phyloP scores from a whole-genome alignment of 2,113 vertebrate genomes.

The Ciconia boyciana region DNA sequence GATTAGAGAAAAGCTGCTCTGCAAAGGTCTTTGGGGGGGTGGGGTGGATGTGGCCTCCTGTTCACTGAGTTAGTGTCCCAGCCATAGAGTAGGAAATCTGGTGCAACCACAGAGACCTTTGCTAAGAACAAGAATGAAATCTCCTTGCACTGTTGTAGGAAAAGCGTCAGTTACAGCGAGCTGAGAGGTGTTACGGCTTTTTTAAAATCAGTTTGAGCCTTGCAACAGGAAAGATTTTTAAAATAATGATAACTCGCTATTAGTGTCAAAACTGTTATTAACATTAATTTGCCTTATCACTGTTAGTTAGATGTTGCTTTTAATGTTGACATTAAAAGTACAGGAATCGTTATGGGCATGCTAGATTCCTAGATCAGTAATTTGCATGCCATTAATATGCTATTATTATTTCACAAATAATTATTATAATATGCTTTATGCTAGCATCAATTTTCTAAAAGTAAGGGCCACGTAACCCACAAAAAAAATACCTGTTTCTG shows the following conservation, averaged over 20 bases:
- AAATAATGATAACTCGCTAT: constrained; percentile 72
- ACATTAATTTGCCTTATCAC: constrained; percentile 73
- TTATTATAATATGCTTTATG: constrained; percentile 59
- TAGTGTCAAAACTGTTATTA: constrained; percentile 78
- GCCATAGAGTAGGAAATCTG: neutral
- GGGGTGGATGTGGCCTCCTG: neutral
- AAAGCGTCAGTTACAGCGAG: constrained; percentile 35
- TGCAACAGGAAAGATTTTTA: constrained; percentile 61
- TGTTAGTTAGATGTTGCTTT: constrained; percentile 73
- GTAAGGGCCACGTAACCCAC: neutral
- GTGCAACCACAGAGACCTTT: neutral
- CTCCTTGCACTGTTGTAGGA: constrained; percentile 14
- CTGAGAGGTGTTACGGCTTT: constrained; percentile 7
- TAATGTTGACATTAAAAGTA: constrained; percentile 76
- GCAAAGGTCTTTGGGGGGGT: neutral
- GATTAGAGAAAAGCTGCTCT: neutral
- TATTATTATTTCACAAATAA: constrained; percentile 75
- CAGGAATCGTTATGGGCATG: constrained; percentile 64
- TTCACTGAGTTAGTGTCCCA: neutral
- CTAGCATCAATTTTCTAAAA: constrained; percentile 63
- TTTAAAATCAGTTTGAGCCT: constrained; percentile 57
- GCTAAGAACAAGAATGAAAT: neutral
- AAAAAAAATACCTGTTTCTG: neutral
- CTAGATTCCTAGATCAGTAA: constrained; percentile 68
- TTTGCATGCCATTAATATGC: constrained; percentile 75